phyloP scores from a whole-genome alignment of 2,113 vertebrate species.

The Damaliscus lunatus region DNA sequence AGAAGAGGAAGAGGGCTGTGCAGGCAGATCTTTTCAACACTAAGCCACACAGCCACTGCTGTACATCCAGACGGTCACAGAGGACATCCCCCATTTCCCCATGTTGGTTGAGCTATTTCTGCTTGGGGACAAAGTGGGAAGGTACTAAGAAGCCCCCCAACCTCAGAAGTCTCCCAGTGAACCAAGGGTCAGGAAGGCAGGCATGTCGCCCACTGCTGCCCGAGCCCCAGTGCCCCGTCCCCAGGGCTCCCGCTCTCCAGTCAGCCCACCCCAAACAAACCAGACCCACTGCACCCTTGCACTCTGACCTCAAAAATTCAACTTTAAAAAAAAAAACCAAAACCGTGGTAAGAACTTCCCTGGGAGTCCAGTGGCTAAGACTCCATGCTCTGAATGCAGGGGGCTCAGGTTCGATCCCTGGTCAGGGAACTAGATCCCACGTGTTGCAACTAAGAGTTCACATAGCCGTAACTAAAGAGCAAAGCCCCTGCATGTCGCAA shows the following conservation, averaged over 20 bases:
- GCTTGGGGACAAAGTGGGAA: background rate
- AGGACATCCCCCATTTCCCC: fast-evolving
- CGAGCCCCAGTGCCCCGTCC: fast-evolving
- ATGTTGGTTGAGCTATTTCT: background rate
- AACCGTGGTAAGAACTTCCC: background rate
- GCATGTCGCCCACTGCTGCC: background rate
- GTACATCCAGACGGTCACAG: fast-evolving
- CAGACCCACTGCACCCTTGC: background rate
- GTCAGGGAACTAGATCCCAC: background rate
- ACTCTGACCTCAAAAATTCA: background rate
- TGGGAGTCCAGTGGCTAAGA: background rate
- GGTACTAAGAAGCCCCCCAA: background rate
- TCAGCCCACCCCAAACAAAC: background rate
- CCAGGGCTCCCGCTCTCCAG: background rate
- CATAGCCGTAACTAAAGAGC: background rate
- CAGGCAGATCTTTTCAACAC: background rate
- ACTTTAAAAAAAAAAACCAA: background rate
- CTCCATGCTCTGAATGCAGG: background rate
- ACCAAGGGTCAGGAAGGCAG: background rate
- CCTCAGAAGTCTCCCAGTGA: background rate
- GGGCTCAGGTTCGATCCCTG: background rate
- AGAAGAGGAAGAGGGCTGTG: background rate
- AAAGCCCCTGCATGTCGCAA: background rate
- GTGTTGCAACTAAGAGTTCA: background rate
- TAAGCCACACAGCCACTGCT: background rate